These are phyloP conservation scores for Adelphocoris suturalis DNA, from an alignment of 2,888 invertebrate genomes.

Conservation along the genomic window DNA sequence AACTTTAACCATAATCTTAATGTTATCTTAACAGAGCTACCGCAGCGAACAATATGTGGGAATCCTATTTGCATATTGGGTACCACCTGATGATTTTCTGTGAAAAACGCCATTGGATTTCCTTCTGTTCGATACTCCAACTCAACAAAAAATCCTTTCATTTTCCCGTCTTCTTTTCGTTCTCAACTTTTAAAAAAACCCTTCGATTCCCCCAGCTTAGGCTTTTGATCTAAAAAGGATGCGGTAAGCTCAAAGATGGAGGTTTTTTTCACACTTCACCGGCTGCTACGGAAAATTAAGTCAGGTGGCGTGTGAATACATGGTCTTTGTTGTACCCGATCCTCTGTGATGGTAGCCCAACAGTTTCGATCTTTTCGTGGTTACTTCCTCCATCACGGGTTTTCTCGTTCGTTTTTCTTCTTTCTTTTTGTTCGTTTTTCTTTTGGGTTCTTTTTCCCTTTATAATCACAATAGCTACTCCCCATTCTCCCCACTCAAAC, in stretches of 20 bases:
- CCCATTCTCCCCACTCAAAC: background rate
- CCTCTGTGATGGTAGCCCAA: background rate
- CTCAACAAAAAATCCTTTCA: no score
- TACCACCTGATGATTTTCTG: no score
- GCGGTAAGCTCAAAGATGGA: constrained; percentile 33
- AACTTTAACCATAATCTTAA: no score
- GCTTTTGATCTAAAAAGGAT: constrained; percentile 39
- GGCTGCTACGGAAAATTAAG: constrained; percentile 57
- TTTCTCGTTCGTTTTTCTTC: constrained; percentile 53
- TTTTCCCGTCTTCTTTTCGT: background rate
- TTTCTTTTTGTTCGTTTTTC: background rate
- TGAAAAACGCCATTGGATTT: no score
- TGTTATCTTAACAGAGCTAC: no score
- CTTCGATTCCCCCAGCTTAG: background rate
- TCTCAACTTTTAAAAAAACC: background rate
- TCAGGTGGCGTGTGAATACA: constrained; percentile 68
- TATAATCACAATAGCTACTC: constrained; percentile 60
- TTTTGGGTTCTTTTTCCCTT: constrained; percentile 46
- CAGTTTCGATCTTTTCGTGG: constrained; percentile 55
- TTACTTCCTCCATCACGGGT: constrained; percentile 65
- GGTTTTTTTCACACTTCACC: constrained; percentile 50
- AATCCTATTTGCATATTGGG: no score
- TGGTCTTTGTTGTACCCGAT: constrained; percentile 33
- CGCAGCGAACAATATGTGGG: no score
- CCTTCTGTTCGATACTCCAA: no score